phyloP scores from a whole-genome alignment of 37 sponge, comb jelly and placozoan species.

The Crambe crambe region DNA sequence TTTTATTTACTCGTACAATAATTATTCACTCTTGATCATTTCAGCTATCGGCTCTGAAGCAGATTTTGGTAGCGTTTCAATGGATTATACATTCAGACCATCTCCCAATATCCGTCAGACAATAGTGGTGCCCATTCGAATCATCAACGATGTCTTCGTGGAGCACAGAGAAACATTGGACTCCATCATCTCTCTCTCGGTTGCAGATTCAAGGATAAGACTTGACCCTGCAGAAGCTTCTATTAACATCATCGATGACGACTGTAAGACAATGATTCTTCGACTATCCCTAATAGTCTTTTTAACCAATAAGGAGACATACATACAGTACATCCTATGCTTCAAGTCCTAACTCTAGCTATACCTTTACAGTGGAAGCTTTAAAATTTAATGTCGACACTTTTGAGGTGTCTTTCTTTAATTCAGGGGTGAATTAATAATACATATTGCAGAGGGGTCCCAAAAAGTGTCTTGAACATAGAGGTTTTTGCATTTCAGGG shows the following conservation, averaged over 20 bases:
- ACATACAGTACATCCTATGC: too few species aligned
- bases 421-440: too few species aligned
- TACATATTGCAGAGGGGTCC: too few species aligned
- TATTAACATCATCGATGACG: conserved; percentile 23
- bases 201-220: neutral
- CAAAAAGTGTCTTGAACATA: too few species aligned
- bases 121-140: neutral
- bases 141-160: conserved; percentile 2
- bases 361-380: too few species aligned
- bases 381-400: too few species aligned
- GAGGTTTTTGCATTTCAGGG: too few species aligned
- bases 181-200: neutral
- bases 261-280: neutral
- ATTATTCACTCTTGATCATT: too few species aligned
- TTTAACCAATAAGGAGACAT: too few species aligned
- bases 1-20: too few species aligned
- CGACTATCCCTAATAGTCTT: neutral
- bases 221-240: neutral
- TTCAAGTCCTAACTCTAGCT: too few species aligned
- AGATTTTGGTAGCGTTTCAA: neutral
- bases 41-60: neutral
- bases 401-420: too few species aligned
- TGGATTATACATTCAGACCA: neutral
- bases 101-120: neutral
- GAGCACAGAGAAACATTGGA: neutral